These are phyloP conservation scores for Cromileptes altivelis DNA, from an alignment of 2,113 vertebrate species.

Conservation along the genomic window DNA sequence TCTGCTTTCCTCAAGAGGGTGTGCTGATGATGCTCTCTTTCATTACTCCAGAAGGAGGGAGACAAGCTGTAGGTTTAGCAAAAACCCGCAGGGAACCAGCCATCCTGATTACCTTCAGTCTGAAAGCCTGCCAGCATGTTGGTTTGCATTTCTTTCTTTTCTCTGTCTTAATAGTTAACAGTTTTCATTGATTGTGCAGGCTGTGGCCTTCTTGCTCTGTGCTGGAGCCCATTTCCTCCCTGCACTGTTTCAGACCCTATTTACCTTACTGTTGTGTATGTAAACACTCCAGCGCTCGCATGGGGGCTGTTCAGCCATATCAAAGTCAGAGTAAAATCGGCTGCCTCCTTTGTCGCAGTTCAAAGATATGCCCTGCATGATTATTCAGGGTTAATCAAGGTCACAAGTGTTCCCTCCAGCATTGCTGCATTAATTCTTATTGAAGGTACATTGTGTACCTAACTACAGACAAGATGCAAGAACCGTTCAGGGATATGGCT, in stretches of 20 bases:
- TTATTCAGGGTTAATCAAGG: conserved; percentile 78
- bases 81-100: conserved; percentile 51
- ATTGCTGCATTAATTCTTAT: conserved; percentile 43
- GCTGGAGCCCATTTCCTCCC: conserved; percentile 28
- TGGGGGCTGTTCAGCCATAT: conserved; percentile 46
- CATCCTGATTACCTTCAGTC: conserved; percentile 56
- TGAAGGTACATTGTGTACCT: conserved; percentile 69
- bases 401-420: conserved; percentile 62
- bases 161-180: conserved; percentile 48
- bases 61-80: conserved; percentile 64
- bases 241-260: conserved; percentile 7
- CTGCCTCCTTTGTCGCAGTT: conserved; percentile 74
- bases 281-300: conserved; percentile 23
- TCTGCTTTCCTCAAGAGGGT: conserved; percentile 64
- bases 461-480: conserved; percentile 36
- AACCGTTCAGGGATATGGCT: conserved; percentile 16
- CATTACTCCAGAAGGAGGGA: conserved; percentile 63
- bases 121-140: conserved; percentile 53
- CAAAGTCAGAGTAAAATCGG: conserved; percentile 38
- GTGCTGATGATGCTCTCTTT: conserved; percentile 72
- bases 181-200: conserved; percentile 51
- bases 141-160: conserved; percentile 37
- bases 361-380: conserved; percentile 67
- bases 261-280: conserved; percentile 29
- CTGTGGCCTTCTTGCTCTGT: conserved; percentile 41